phyloP scores from a whole-genome alignment of 2,797 vertebrate genomes.

The Pelochelys cantorii region DNA sequence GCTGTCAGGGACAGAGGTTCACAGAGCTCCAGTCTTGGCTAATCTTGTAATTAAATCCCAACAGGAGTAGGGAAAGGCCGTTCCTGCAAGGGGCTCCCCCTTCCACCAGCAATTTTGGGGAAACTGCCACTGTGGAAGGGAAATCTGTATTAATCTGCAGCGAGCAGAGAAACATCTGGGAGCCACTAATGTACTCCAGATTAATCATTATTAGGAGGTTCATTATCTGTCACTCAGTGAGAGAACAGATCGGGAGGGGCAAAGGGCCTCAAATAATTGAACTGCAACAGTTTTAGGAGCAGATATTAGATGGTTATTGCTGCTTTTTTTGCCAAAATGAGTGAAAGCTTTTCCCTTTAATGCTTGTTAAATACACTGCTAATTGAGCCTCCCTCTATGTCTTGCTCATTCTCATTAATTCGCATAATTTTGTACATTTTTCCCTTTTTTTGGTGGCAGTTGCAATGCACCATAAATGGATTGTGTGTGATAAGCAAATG shows the following conservation, averaged over 20 bases:
- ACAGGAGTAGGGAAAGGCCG: not conserved
- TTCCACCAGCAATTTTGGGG: rapidly evolving
- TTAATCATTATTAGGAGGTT: constrained; percentile 20
- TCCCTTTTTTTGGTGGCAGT: not conserved
- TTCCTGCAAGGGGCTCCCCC: not conserved
- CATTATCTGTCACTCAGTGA: not conserved
- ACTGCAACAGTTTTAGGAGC: rapidly evolving
- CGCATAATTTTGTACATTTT: not conserved
- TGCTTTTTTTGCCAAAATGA: rapidly evolving
- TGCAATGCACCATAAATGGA: not conserved
- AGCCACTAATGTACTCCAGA: not conserved
- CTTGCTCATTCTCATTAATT: not conserved
- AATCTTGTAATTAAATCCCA: rapidly evolving
- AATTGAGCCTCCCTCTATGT: rapidly evolving
- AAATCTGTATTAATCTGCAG: rapidly evolving
- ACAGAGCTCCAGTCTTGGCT: not conserved
- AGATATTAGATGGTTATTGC: rapidly evolving
- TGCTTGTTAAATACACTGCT: rapidly evolving
- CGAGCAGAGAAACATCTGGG: not conserved
- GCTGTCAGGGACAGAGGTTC: not conserved
- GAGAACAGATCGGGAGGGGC: not conserved
- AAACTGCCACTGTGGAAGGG: rapidly evolving
- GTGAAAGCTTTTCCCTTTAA: not conserved
- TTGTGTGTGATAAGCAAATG: not conserved
- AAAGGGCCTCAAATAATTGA: not conserved